Evolutionary conservation across 30 jellyfish, hydroid and myxozoan genomes (phyloP).

Genomic region (Aurelia sp.): DNA sequence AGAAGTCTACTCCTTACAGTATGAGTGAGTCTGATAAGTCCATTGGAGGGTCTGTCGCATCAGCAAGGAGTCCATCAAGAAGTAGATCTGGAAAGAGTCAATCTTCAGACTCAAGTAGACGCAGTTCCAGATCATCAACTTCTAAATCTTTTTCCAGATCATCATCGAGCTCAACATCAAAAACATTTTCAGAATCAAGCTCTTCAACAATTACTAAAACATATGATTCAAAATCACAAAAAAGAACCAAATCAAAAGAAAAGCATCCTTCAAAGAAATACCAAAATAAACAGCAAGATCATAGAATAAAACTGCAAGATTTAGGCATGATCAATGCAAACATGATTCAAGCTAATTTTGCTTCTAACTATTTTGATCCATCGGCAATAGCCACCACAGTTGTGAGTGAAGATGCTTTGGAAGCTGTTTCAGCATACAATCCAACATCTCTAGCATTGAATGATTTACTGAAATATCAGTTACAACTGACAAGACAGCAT

Average conservation of each 20-base stretch:
- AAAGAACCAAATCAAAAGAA: not conserved
- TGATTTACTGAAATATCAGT: conserved; percentile 81
- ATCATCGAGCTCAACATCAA: conserved; percentile 8
- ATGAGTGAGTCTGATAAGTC: too few species aligned
- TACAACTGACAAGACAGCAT: conserved; percentile 77
- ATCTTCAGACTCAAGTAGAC: not conserved
- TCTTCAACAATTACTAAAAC: not conserved
- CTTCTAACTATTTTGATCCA: conserved; percentile 61
- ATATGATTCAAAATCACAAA: not conserved
- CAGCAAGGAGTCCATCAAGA: conserved; percentile 17
- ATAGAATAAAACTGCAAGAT: conserved; percentile 10
- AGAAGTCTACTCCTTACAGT: not conserved
- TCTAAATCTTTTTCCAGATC: conserved; percentile 10
- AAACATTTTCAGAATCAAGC: not conserved
- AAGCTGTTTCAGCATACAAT: conserved; percentile 74
- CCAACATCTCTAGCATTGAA: conserved; percentile 87
- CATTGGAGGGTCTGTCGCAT: not conserved
- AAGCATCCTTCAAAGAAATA: not conserved
- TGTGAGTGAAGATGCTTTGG: conserved; percentile 71
- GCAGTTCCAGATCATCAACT: not conserved
- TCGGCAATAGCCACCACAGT: conserved; percentile 77
- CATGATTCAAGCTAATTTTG: conserved; percentile 1
- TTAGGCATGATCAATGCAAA: conserved; percentile 23
- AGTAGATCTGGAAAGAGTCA: not conserved
- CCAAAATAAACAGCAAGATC: not conserved